These are phyloP conservation scores for Sarcophaga peregrina DNA, from an alignment of 1,140 invertebrate species.

Conservation along the genomic window DNA sequence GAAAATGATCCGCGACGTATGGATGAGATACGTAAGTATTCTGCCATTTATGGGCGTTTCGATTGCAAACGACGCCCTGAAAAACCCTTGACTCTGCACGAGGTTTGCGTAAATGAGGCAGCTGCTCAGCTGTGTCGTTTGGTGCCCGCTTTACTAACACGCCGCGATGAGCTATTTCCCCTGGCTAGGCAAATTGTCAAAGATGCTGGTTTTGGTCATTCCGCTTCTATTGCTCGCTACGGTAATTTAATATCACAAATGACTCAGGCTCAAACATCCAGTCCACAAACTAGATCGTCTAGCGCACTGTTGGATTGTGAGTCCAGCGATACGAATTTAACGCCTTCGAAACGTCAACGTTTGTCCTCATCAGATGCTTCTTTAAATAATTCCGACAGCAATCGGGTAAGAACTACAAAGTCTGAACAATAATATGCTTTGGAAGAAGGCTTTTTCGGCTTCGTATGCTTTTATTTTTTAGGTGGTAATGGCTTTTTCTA, in stretches of 20 bases:
- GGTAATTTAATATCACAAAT: slow-evolving; percentile 57
- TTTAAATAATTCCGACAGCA: slow-evolving; percentile 52
- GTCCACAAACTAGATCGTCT: slow-evolving; percentile 38
- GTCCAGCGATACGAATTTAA: slow-evolving; percentile 54
- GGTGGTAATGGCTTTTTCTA: slow-evolving; percentile 27
- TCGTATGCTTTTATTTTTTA: background rate
- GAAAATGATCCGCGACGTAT: slow-evolving; percentile 88
- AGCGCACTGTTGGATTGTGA: slow-evolving; percentile 46
- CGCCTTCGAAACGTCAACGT: slow-evolving; percentile 54
- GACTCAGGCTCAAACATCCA: slow-evolving; percentile 45
- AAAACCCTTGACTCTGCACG: slow-evolving; percentile 95
- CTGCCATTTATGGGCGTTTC: slow-evolving; percentile 95
- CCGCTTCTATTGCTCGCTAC: slow-evolving; percentile 62
- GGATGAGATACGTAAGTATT: slow-evolving; percentile 95
- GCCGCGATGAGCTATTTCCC: slow-evolving; percentile 94
- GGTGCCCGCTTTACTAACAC: slow-evolving; percentile 88
- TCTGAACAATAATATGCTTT: slow-evolving; percentile 49
- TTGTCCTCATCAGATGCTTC: slow-evolving; percentile 60
- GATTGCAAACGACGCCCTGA: slow-evolving; percentile 96
- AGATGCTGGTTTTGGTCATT: slow-evolving; percentile 82
- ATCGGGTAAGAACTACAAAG: slow-evolving; percentile 60
- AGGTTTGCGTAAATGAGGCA: slow-evolving; percentile 95
- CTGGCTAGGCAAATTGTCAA: slow-evolving; percentile 93
- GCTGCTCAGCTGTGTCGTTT: slow-evolving; percentile 94
- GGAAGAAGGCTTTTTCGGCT: slow-evolving; percentile 12